Evolutionary conservation across 2,797 vertebrate genomes (phyloP).

Genomic region (Manis pentadactyla): DNA sequence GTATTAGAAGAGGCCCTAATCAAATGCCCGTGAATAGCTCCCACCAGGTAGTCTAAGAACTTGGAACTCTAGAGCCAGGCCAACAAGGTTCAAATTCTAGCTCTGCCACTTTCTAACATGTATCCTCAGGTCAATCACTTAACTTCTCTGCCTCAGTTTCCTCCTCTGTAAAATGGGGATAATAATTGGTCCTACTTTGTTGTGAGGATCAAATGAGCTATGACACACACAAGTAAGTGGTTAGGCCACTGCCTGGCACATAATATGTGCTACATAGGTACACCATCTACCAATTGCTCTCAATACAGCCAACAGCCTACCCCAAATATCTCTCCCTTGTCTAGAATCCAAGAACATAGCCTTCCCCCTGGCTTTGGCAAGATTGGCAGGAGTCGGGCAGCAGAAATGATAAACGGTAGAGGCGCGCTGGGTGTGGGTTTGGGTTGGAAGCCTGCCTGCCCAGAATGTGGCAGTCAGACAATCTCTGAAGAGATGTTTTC

Average conservation of each 20-base stretch:
- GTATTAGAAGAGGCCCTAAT: not conserved
- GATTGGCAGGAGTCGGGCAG: conserved; percentile 25
- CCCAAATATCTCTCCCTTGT: conserved; percentile 29
- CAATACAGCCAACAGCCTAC: not conserved
- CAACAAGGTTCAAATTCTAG: conserved; percentile 1
- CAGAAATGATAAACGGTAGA: conserved; percentile 62
- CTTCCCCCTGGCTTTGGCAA: conserved; percentile 67
- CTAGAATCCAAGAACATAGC: conserved; percentile 55
- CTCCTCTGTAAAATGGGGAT: not conserved
- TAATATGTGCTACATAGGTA: not conserved
- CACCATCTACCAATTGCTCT: not conserved
- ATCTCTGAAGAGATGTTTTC: conserved; percentile 58
- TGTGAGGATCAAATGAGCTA: not conserved
- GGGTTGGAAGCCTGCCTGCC: conserved; percentile 43
- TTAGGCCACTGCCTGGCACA: not conserved
- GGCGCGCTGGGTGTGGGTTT: conserved; percentile 34
- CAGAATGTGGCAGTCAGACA: conserved; percentile 45
- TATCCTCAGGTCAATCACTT: not conserved
- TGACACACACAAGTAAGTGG: not conserved
- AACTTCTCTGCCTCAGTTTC: not conserved
- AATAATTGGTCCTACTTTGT: not conserved
- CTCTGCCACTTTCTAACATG: not conserved
- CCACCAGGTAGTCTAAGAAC: not conserved
- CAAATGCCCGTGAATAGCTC: not conserved
- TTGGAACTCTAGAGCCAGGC: not conserved